A percentile compares a stretch with the other conserved stretches of the same genome.
Evolutionary conservation across 2,888 invertebrate species (phyloP).

Genomic region (Cryptus viduatorius): DNA sequence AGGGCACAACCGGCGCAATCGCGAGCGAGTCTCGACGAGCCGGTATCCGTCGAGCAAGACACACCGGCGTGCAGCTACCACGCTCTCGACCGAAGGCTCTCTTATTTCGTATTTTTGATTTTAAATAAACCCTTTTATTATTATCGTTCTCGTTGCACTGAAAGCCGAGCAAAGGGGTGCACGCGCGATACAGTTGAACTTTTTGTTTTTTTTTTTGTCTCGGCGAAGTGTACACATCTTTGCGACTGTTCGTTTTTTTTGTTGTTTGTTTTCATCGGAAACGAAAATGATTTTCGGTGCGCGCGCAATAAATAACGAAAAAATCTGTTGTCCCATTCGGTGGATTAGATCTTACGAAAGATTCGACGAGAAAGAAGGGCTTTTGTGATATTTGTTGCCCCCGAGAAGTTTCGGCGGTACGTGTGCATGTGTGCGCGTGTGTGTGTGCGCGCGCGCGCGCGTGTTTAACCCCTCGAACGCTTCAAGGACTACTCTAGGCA

Average conservation of each 20-base stretch:
- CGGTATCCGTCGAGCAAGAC: conserved; percentile 69
- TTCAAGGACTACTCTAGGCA: not conserved
- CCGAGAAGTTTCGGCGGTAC: too few species aligned
- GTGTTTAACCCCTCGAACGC: not conserved
- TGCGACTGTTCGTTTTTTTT: not conserved
- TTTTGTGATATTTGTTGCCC: too few species aligned
- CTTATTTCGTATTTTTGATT: conserved; percentile 11
- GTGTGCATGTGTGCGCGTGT: not conserved
- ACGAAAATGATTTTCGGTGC: not conserved
- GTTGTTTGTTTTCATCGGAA: not conserved
- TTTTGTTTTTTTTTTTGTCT: not conserved
- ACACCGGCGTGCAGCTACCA: conserved; percentile 63
- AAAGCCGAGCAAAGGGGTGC: too few species aligned
- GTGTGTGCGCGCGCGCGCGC: not conserved
- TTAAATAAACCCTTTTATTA: not conserved
- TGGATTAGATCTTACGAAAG: too few species aligned
- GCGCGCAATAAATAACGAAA: too few species aligned
- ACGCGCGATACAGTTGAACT: not conserved
- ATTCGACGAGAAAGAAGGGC: too few species aligned
- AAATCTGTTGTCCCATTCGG: too few species aligned
- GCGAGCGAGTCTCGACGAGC: conserved; percentile 69
- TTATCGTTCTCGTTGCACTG: not conserved
- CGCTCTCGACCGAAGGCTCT: conserved; percentile 57
- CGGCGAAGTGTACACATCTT: not conserved
- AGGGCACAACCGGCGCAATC: conserved; percentile 66